Conservation (phyloP, 2,797 vertebrate species). For the Sebastes flavidus region DNA sequence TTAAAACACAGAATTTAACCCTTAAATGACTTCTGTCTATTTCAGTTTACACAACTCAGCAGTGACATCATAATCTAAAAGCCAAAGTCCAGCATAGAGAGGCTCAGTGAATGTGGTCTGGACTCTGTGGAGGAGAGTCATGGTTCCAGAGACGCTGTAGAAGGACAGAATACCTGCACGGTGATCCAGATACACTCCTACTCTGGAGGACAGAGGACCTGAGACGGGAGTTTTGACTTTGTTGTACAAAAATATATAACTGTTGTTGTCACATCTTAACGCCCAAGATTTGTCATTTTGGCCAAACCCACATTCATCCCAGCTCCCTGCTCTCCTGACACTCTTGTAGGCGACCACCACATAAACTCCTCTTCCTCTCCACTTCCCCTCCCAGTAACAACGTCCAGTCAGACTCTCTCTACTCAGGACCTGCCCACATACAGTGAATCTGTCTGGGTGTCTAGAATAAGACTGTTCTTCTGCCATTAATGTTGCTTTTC, state of each 20-base stretch:
- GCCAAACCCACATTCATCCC: neutral
- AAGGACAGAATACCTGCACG: neutral
- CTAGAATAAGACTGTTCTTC: neutral
- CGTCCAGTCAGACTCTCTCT: neutral
- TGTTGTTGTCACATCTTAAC: accelerated
- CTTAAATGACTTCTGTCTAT: too few species aligned
- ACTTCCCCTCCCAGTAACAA: neutral
- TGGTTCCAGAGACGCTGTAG: neutral
- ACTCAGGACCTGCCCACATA: neutral
- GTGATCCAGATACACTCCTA: conserved; percentile 20
- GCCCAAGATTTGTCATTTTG: neutral
- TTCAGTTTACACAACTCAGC: too few species aligned
- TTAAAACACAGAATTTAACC: too few species aligned
- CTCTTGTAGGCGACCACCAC: neutral
- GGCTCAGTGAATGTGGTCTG: too few species aligned
- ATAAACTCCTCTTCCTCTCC: accelerated
- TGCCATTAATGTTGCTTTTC: neutral
- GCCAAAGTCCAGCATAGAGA: too few species aligned
- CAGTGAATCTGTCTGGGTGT: neutral
- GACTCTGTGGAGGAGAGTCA: neutral
- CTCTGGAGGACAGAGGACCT: neutral
- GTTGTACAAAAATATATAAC: too few species aligned
- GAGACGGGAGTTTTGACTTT: too few species aligned
- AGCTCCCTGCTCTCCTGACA: neutral
- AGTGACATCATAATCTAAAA: too few species aligned